Base-by-base conservation (phyloP, 1,140 invertebrate species). In the Musca domestica region DNA sequence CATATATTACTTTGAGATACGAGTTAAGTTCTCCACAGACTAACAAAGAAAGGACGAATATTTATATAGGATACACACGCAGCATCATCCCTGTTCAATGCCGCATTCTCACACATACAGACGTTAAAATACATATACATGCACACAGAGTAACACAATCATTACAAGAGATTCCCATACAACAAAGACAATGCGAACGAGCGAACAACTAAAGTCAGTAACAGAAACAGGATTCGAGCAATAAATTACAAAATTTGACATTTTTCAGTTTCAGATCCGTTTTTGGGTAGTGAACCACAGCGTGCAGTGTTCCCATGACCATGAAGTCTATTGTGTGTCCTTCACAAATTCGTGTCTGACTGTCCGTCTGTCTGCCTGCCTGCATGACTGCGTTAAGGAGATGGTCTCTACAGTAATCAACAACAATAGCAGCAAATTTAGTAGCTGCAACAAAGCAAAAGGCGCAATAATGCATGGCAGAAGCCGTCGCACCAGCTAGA, bases 161-260 rank as follows among this genome's bases (percentile, higher is more conserved):
- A 17, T 23, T 10, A 17, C n/a, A n/a, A 30, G 54, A 61, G 27
- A 41, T 41, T 41, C 34, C 4, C 34, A 7, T 41, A 41, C 6
- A n/a, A n/a, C n/a, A 41, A 5, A 41, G 34, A 41, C 34, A 41
- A 41, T 41, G 34, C 34, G 12, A 41, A 2, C 34, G 34, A 75
- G 73, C 74, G 34, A 61, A 61, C 46, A 23, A 48, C 64, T 46
- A 48, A 51, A 78, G 71, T 76, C 76, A 76, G 76, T 78, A 74
- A 77, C 77, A 79, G 77, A 79, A 79, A 79, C 77, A 79, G 77
- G 77, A 79, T 79, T 79, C 77, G 73, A 76, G 77, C 77, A 79
- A 79, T 79, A 79, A 79, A 79, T 79, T 79, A 79, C 71, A 77
- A 79, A 79, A 73, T 79, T 79, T 79, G 77, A 79, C 77, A 79